A percentile compares a stretch with the other conserved stretches of the same genome.
Conservation (phyloP, 37 sponge, comb jelly and placozoan species). For the Hormiphora californensis region DNA sequence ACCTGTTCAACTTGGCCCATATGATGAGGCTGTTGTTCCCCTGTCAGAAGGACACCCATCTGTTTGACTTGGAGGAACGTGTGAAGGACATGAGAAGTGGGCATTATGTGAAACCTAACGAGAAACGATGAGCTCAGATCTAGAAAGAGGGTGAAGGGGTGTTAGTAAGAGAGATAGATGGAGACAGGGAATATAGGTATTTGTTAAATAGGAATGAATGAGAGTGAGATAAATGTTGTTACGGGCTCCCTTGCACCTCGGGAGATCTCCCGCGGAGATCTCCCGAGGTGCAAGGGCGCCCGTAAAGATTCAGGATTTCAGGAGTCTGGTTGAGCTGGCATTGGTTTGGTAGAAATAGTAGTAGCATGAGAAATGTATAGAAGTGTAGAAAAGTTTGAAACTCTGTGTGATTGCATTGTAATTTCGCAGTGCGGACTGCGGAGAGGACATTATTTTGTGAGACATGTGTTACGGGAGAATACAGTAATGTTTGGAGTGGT, state of each 20-base stretch:
- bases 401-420: too few relatives aligned
- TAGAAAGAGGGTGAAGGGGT: too few relatives aligned
- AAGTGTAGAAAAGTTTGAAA: neutral
- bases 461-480: too few relatives aligned
- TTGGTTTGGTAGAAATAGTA: neutral
- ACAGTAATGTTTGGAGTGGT: too few relatives aligned
- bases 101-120: neutral
- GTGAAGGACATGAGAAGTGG: slow-evolving; percentile 57
- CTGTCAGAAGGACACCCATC: slow-evolving; percentile 58
- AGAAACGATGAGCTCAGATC: neutral
- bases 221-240: too few relatives aligned
- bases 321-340: neutral
- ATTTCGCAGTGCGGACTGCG: too few relatives aligned
- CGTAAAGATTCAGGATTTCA: neutral
- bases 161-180: too few relatives aligned
- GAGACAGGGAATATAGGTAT: too few relatives aligned
- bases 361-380: neutral
- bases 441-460: too few relatives aligned
- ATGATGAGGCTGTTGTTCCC: slow-evolving; percentile 64
- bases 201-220: too few relatives aligned
- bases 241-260: too few relatives aligned
- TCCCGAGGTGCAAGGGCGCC: neutral
- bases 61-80: slow-evolving; percentile 61
- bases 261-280: neutral
- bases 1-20: slow-evolving; percentile 71